A percentile compares a stretch with the other conserved stretches of the same genome.
These are phyloP conservation scores for Pseudorasbora parva DNA, from an alignment of 2,113 vertebrate species.

Conservation along the genomic window DNA sequence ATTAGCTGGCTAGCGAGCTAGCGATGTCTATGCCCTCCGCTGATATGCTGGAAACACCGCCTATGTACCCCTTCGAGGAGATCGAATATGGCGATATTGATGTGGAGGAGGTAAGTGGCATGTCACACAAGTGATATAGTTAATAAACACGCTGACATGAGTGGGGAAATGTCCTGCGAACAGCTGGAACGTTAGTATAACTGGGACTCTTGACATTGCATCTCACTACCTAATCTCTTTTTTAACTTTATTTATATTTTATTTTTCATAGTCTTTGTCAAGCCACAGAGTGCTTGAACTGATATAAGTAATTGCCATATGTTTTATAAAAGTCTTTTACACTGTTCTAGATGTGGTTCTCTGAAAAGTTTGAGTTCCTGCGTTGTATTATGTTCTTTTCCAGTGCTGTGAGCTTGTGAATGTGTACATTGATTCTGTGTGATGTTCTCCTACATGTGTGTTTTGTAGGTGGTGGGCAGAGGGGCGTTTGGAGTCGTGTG, in stretches of 20 bases:
- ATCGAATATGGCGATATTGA: constrained; percentile 96
- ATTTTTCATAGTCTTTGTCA: not conserved
- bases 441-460: not conserved
- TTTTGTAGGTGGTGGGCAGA: constrained; percentile 92
- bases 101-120: constrained; percentile 88
- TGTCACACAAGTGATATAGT: not conserved
- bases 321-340: not conserved
- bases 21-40: constrained; percentile 84
- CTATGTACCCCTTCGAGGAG: constrained; percentile 95
- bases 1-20: constrained; percentile 67
- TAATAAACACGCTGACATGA: not conserved
- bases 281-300: not conserved
- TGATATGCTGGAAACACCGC: constrained; percentile 93
- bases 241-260: not conserved
- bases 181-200: not conserved
- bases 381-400: not conserved
- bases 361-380: not conserved
- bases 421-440: not conserved
- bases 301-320: not conserved
- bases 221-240: not conserved
- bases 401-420: not conserved
- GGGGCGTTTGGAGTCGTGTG: constrained; percentile 98
- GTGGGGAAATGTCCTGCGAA: not conserved
- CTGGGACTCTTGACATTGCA: not conserved
- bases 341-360: not conserved